Evolutionary conservation across 2,888 invertebrate species (phyloP), one percentile per base, ranked within the genome.

Genomic region (Sylvicola cinctus): DNA sequence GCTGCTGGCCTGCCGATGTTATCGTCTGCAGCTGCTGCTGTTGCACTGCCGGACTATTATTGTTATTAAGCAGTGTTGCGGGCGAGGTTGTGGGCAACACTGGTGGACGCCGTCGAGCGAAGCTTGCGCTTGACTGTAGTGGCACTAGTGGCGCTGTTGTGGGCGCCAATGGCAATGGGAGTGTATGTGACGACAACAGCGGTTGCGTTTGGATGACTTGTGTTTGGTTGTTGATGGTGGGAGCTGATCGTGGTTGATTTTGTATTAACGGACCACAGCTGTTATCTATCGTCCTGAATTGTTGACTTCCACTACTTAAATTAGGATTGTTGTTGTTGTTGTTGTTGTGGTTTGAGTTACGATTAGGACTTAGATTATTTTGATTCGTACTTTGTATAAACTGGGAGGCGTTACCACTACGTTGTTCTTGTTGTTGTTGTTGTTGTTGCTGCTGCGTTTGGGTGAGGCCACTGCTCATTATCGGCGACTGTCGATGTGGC

Each of bases 101-200:
- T n/a, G 20, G 50, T 33, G 51, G 54, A 38, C 57, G 46, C 28
- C 57, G 51, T 15, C 58, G 47, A 16, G 54, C 52, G 38, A 56
- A 57, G 40, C 54, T 57, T 38, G 49, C 53, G 28, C 51, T 47
- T 35, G 51, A 49, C 34, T 42, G 43, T 32, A 44, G 40, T 33
- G 45, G 46, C 43, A 45, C 50, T 46, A 46, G 50, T 46, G 43
- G 54, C 50, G 49, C 45, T 40, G 44, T 45, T 42, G 32, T 44
- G 38, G 36, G 44, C 32, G 29, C 31, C 15, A 31, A 31, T 31
- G 17, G 20, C 20, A 20, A 20, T 20, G 20, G 20, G 8, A 20
- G 20, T 20, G 20, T 20, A 20, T 20, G 20, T 20, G 20, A 20
- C 20, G 20, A 20, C 20, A 20, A 20, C 20, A 20, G 8, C 8